Evolutionary conservation across 2,797 vertebrate species (phyloP).

Genomic region (Furcifer pardalis): DNA sequence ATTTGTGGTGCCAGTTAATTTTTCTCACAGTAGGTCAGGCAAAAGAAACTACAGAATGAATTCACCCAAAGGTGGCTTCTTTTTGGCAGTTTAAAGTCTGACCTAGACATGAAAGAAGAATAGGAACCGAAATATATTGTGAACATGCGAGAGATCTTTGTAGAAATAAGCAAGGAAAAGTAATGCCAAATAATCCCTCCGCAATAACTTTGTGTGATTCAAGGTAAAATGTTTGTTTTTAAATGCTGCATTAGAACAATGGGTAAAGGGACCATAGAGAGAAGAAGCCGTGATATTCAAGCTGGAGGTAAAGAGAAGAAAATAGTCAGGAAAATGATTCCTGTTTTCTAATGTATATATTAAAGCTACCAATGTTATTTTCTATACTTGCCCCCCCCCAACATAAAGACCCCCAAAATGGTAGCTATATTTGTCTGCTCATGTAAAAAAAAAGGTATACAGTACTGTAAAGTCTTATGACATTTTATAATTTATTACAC

Average conservation of each 20-base stretch:
- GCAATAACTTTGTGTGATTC: not conserved
- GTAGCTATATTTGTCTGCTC: not conserved
- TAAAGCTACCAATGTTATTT: not conserved
- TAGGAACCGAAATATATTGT: not conserved
- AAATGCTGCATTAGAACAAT: not conserved
- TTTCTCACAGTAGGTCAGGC: too few relatives aligned
- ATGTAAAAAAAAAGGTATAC: not conserved
- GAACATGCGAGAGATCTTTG: not conserved
- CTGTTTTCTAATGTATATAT: not conserved
- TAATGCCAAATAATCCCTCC: not conserved
- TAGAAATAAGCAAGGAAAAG: not conserved
- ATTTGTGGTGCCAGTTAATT: too few relatives aligned
- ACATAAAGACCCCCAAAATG: not conserved
- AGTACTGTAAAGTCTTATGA: not conserved
- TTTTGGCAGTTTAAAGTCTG: too few relatives aligned
- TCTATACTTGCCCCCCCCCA: not conserved
- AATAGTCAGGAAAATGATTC: too few relatives aligned
- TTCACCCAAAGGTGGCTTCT: too few relatives aligned
- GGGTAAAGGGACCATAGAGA: not conserved
- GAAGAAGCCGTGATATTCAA: not conserved
- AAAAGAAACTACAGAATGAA: too few relatives aligned
- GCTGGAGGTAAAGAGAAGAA: not conserved
- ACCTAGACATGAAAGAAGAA: too few relatives aligned
- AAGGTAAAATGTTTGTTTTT: not conserved
- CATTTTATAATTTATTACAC: not conserved